Conservation (phyloP, 2,113 vertebrate genomes). For the Sphaerodactylus townsendi region DNA sequence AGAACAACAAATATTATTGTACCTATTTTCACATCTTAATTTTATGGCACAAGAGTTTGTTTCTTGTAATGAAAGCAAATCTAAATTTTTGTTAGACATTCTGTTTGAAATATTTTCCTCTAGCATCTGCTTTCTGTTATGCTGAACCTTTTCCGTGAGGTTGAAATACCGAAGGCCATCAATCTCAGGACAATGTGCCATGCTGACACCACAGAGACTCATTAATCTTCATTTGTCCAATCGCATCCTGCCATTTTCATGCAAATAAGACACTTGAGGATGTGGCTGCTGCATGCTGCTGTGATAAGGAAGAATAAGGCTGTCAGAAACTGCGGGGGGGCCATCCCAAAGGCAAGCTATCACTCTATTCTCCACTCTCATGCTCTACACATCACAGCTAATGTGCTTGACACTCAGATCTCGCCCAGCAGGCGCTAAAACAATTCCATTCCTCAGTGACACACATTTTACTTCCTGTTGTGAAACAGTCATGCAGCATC, state of each 20-base stretch:
- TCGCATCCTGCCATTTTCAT: slow-evolving; percentile 82
- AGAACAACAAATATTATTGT: background rate
- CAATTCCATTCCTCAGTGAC: slow-evolving; percentile 74
- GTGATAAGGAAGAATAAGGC: slow-evolving; percentile 51
- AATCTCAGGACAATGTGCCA: slow-evolving; percentile 73
- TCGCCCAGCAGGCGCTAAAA: slow-evolving; percentile 67
- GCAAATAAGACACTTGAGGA: slow-evolving; percentile 73
- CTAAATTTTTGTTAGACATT: slow-evolving; percentile 25
- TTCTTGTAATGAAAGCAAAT: slow-evolving; percentile 26
- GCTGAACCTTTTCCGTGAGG: slow-evolving; percentile 37
- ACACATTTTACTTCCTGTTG: slow-evolving; percentile 71
- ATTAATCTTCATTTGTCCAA: slow-evolving; percentile 84
- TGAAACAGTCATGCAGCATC: slow-evolving; percentile 58
- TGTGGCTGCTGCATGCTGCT: slow-evolving; percentile 65
- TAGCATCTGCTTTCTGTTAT: slow-evolving; percentile 28
- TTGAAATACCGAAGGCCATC: slow-evolving; percentile 71
- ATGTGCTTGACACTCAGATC: slow-evolving; percentile 72
- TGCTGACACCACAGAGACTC: slow-evolving; percentile 73
- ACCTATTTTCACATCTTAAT: background rate
- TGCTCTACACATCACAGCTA: slow-evolving; percentile 67
- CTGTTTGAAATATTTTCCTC: background rate
- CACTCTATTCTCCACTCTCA: slow-evolving; percentile 67
- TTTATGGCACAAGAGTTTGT: background rate
- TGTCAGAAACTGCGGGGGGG: slow-evolving; percentile 62
- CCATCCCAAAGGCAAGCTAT: slow-evolving; percentile 46